These are phyloP conservation scores for Gopherus evgoodei DNA, from an alignment of 2,113 vertebrate species.

Conservation along the genomic window DNA sequence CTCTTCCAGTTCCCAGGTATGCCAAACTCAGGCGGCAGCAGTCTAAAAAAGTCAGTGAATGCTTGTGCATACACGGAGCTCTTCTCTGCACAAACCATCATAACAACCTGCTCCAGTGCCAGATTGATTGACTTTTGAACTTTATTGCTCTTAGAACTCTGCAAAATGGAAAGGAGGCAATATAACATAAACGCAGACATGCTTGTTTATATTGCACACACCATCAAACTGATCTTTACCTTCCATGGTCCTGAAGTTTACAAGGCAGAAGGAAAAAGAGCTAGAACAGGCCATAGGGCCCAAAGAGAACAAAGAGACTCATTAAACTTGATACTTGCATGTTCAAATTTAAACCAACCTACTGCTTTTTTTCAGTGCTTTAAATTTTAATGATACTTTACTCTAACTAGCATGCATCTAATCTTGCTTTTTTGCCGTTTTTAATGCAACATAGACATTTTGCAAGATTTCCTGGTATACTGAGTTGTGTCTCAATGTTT, in stretches of 20 bases:
- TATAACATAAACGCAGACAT: neutral
- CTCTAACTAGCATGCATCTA: neutral
- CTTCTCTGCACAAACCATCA: neutral
- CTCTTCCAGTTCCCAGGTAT: slow-evolving; percentile 12
- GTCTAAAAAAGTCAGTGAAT: neutral
- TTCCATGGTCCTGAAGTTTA: slow-evolving; percentile 9
- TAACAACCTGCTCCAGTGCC: neutral
- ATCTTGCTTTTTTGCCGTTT: neutral
- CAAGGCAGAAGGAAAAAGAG: slow-evolving; percentile 30
- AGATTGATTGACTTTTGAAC: slow-evolving; percentile 26
- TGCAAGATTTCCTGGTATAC: neutral
- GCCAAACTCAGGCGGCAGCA: fast-evolving
- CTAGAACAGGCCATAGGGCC: neutral
- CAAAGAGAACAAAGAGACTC: slow-evolving; percentile 41
- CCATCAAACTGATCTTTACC: slow-evolving; percentile 36
- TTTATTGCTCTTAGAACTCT: neutral
- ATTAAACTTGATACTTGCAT: slow-evolving; percentile 52
- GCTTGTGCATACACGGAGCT: neutral
- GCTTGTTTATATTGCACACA: neutral
- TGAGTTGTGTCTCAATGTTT: neutral
- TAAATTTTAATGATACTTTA: slow-evolving; percentile 44
- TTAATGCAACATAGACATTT: neutral
- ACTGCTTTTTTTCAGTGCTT: slow-evolving; percentile 44
- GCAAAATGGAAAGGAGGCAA: neutral
- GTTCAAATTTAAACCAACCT: slow-evolving; percentile 31